Evolutionary conservation across 2,888 invertebrate genomes (phyloP).

Genomic region (Drosophila falleni): DNA sequence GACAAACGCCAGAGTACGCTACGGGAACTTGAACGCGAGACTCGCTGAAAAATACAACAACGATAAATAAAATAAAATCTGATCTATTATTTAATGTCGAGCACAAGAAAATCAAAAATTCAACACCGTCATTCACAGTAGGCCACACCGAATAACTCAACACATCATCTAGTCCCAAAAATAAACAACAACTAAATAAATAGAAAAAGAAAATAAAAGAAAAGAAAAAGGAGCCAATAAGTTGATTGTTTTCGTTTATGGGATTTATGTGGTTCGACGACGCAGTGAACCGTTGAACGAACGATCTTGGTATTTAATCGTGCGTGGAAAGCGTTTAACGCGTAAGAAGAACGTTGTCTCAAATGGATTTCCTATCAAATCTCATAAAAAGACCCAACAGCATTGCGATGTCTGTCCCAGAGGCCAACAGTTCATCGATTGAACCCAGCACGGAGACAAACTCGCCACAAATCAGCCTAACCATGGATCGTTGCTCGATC

Average conservation of each 20-base stretch:
- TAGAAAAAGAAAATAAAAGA: not conserved
- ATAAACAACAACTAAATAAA: constrained; percentile 1
- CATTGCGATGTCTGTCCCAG: constrained; percentile 48
- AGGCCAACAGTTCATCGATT: constrained; percentile 5
- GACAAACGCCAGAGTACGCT: constrained; percentile 52
- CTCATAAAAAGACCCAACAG: constrained; percentile 83
- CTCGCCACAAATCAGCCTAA: constrained; percentile 19
- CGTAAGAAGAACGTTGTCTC: constrained; percentile 32
- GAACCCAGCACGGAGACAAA: constrained; percentile 1
- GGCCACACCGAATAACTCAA: constrained; percentile 34
- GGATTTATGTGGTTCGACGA: constrained; percentile 23
- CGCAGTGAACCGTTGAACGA: constrained; percentile 57
- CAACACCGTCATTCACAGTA: constrained; percentile 44
- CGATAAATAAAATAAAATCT: constrained; percentile 28
- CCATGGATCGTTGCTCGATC: constrained; percentile 51
- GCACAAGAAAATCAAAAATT: constrained; percentile 38
- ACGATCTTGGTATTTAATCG: constrained; percentile 63
- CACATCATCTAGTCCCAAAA: constrained; percentile 1
- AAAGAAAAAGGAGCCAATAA: constrained; percentile 20
- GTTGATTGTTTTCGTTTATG: constrained; percentile 42
- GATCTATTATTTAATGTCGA: constrained; percentile 64
- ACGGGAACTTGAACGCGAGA: constrained; percentile 42
- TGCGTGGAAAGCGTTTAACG: constrained; percentile 61
- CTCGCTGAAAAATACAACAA: constrained; percentile 4
- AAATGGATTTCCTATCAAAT: constrained; percentile 84